These are phyloP conservation scores for Ephestia elutella DNA, from an alignment of 1,140 invertebrate genomes.

Conservation along the genomic window DNA sequence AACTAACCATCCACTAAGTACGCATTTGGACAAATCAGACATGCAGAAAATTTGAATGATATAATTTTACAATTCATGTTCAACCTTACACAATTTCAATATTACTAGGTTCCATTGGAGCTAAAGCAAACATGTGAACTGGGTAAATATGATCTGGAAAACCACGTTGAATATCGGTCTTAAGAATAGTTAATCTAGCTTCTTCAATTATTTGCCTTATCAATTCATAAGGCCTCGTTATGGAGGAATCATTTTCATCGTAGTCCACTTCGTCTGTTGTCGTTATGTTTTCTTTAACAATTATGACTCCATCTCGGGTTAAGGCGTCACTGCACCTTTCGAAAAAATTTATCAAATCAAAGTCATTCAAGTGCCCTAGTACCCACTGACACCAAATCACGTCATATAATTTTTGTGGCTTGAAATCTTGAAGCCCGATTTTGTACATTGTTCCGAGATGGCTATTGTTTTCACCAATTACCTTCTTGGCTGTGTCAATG, in stretches of 20 bases:
- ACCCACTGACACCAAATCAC: conserved; percentile 99
- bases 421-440: conserved; percentile 86
- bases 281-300: conserved; percentile 97
- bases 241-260: conserved; percentile 93
- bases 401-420: conserved; percentile 86
- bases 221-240: conserved; percentile 82
- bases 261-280: conserved; percentile 80
- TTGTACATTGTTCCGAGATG: conserved; percentile 78
- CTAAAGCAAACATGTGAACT: conserved; percentile 93
- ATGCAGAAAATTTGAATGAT: background rate
- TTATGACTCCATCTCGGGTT: conserved; percentile 84
- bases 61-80: background rate
- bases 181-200: conserved; percentile 83
- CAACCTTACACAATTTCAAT: background rate
- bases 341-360: conserved; percentile 91
- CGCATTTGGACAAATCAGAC: no score
- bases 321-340: conserved; percentile 81
- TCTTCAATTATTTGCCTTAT: conserved; percentile 80
- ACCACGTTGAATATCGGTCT: conserved; percentile 85
- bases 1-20: no score
- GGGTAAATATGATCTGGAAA: conserved; percentile 94
- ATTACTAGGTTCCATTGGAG: conserved; percentile 46
- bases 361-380: conserved; percentile 90
- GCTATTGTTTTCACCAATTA: conserved; percentile 37
- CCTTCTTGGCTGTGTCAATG: conserved; percentile 48